Evolutionary conservation across 2,113 vertebrate genomes (phyloP).

Genomic region (Dicaeum eximium): DNA sequence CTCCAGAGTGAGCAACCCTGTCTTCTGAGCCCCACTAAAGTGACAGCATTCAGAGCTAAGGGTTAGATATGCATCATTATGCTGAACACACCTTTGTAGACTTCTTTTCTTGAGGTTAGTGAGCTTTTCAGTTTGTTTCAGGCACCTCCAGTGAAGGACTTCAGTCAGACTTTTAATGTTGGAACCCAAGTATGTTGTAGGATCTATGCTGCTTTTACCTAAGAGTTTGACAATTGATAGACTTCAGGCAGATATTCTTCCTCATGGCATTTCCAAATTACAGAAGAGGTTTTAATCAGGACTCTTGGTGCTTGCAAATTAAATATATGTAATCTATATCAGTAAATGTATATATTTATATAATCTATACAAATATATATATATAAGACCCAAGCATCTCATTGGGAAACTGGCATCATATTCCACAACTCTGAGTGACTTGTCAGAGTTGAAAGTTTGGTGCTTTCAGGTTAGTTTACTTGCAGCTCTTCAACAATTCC

Average conservation of each 20-base stretch:
- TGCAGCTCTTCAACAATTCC: background rate
- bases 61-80: background rate
- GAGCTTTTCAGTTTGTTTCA: background rate
- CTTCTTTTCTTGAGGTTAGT: background rate
- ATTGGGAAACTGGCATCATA: background rate
- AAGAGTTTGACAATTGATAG: background rate
- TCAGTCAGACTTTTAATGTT: background rate
- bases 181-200: background rate
- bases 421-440: background rate
- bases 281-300: background rate
- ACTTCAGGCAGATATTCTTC: background rate
- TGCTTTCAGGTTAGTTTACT: background rate
- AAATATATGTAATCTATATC: background rate
- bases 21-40: background rate
- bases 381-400: background rate
- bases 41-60: background rate
- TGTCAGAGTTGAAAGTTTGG: background rate
- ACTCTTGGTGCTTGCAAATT: background rate
- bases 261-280: background rate
- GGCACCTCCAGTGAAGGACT: background rate
- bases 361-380: no score
- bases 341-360: background rate
- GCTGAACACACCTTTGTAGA: background rate
- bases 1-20: background rate
- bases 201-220: background rate